Evolutionary conservation across 2,113 vertebrate genomes (phyloP).

Genomic region (western clawed frog (Xenopus tropicalis)): DNA sequence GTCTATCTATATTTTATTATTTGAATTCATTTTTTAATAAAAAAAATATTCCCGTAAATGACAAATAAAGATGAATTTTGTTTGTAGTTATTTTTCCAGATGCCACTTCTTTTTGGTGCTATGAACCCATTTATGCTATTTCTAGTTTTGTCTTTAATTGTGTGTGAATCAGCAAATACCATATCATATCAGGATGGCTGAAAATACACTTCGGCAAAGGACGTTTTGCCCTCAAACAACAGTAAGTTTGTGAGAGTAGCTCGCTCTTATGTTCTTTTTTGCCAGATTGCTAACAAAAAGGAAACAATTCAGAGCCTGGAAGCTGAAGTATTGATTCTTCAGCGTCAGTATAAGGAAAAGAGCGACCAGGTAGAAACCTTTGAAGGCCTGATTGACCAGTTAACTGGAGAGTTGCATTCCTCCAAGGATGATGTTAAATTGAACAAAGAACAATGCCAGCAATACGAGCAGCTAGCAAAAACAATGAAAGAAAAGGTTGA

Average conservation of each 20-base stretch:
- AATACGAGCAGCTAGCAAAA: conserved; percentile 45
- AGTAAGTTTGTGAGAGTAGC: background rate
- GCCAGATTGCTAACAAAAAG: conserved; percentile 49
- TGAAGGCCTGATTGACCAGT: conserved; percentile 58
- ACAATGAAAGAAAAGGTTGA: conserved; percentile 49
- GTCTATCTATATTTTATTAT: too few species aligned
- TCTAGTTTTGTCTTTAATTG: too few species aligned
- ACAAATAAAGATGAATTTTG: too few species aligned
- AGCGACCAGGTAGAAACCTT: conserved; percentile 58
- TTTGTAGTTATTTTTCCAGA: too few species aligned
- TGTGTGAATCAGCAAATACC: too few species aligned
- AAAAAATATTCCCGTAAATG: too few species aligned
- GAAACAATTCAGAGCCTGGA: conserved; percentile 43
- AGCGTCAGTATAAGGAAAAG: conserved; percentile 55
- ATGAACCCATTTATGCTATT: too few species aligned
- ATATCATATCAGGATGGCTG: too few species aligned
- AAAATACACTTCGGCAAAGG: too few species aligned
- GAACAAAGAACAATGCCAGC: conserved; percentile 50
- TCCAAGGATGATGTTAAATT: conserved; percentile 49
- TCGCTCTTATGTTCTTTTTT: conserved; percentile 19
- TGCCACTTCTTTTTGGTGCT: too few species aligned
- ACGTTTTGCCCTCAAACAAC: background rate
- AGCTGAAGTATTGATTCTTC: conserved; percentile 56
- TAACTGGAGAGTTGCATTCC: conserved; percentile 58
- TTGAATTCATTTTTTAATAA: too few species aligned